phyloP scores from a whole-genome alignment of 2,113 vertebrate genomes.

The Silurus meridionalis region DNA sequence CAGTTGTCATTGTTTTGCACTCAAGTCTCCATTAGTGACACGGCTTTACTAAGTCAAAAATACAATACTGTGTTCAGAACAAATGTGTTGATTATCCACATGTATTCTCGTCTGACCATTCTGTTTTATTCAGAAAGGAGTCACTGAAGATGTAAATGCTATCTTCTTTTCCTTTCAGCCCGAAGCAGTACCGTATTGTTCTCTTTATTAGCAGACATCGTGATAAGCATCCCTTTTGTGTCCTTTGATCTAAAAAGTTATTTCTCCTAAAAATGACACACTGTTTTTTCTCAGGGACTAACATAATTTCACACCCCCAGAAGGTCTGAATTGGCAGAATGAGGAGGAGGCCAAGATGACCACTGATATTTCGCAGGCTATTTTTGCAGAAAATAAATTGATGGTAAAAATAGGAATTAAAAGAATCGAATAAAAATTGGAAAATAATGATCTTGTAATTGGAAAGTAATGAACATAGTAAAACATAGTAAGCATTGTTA shows the following conservation, averaged over 20 bases:
- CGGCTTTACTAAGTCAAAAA: neutral
- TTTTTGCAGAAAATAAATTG: neutral
- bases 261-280: neutral
- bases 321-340: neutral
- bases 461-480: neutral
- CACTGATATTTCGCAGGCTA: neutral
- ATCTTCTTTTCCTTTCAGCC: neutral
- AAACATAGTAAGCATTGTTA: neutral
- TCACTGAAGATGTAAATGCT: neutral
- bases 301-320: neutral
- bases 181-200: neutral
- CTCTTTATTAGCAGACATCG: neutral
- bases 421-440: neutral
- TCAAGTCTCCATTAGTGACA: too few relatives aligned
- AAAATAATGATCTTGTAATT: neutral
- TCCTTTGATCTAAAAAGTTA: neutral
- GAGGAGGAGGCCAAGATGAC: neutral
- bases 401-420: neutral
- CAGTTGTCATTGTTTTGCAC: too few relatives aligned
- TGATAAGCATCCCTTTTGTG: neutral
- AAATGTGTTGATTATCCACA: neutral
- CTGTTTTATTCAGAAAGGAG: neutral
- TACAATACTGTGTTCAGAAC: neutral
- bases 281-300: neutral
- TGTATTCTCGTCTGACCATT: neutral